These are phyloP conservation scores for Strongylocentrotus purpuratus DNA, from an alignment of 35 echinoderm and acorn worm genomes.

Conservation along the genomic window DNA sequence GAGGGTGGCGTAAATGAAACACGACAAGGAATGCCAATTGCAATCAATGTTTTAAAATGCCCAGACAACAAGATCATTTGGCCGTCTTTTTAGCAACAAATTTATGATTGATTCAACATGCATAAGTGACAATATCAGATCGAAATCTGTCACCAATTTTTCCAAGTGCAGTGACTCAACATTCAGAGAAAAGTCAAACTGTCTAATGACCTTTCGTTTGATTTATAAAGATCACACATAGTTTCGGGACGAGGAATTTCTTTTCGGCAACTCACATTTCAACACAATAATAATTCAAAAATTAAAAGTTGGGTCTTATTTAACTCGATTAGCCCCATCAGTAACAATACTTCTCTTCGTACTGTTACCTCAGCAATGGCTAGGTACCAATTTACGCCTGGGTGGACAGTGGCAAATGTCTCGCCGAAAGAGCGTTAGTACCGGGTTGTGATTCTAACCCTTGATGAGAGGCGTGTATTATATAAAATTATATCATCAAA, in stretches of 20 bases:
- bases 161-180: background rate
- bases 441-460: too few relatives aligned
- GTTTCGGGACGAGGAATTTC: background rate
- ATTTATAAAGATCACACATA: background rate
- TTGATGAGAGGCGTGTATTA: too few relatives aligned
- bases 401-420: too few relatives aligned
- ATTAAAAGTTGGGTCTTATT: too few relatives aligned
- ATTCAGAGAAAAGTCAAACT: background rate
- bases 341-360: too few relatives aligned
- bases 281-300: too few relatives aligned
- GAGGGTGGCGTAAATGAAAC: background rate
- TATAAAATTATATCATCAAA: too few relatives aligned
- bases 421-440: too few relatives aligned
- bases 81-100: background rate
- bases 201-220: background rate
- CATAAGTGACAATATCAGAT: background rate
- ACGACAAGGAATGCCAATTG: background rate
- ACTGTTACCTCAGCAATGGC: too few relatives aligned
- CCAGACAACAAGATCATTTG: background rate
- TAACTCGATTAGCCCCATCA: too few relatives aligned
- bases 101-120: background rate
- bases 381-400: too few relatives aligned
- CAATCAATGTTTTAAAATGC: background rate
- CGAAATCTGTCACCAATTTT: background rate
- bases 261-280: too few relatives aligned